Evolutionary conservation across 2,113 vertebrate genomes (phyloP).

Genomic region (Sphaerodactylus townsendi): DNA sequence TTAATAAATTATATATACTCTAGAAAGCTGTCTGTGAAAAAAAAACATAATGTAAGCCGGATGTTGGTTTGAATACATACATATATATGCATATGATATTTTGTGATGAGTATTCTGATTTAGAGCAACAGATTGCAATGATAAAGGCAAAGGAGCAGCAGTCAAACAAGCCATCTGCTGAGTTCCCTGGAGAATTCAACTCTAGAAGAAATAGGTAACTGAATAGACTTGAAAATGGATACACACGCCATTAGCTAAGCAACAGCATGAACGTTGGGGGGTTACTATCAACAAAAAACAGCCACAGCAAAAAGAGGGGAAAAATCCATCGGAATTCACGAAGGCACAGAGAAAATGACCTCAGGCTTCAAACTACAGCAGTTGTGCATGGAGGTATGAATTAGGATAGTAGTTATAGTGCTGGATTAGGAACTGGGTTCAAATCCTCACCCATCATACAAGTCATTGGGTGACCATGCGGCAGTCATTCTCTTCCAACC

Average conservation of each 20-base stretch:
- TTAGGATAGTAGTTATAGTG: too few relatives aligned
- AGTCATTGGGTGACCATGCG: too few relatives aligned
- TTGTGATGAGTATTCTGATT: conserved; percentile 53
- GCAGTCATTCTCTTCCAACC: too few relatives aligned
- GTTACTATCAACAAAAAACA: conserved; percentile 70
- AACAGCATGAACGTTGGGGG: conserved; percentile 84
- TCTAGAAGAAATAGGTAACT: conserved; percentile 69
- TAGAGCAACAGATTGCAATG: conserved; percentile 68
- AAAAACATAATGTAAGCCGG: conserved; percentile 7
- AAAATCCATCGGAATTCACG: conserved; percentile 79
- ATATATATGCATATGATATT: conserved; percentile 29
- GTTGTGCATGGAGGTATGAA: not conserved
- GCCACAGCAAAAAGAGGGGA: too few relatives aligned
- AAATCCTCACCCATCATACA: too few relatives aligned
- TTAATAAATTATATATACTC: not conserved
- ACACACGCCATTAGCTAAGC: conserved; percentile 86
- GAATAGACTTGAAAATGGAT: conserved; percentile 77
- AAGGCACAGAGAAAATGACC: conserved; percentile 1
- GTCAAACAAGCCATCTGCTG: conserved; percentile 75
- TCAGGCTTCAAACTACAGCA: not conserved
- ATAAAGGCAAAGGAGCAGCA: conserved; percentile 57
- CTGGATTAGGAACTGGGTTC: too few relatives aligned
- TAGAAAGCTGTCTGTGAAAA: conserved; percentile 5
- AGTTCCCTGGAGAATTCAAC: conserved; percentile 73
- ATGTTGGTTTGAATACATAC: conserved; percentile 24